phyloP scores from a whole-genome alignment of 2,113 vertebrate genomes.

The Neodon shergylaensis region DNA sequence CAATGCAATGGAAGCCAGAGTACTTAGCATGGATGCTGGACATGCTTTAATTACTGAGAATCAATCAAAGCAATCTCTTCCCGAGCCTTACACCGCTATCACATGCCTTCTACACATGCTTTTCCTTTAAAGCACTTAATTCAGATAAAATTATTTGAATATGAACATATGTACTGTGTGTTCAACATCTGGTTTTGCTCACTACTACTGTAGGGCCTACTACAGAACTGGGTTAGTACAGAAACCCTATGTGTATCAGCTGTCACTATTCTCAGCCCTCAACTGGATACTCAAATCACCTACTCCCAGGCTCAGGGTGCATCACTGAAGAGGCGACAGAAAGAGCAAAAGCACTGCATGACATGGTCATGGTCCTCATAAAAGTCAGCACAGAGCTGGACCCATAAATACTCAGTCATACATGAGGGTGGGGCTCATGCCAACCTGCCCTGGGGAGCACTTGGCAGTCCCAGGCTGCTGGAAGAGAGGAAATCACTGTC shows the following conservation, averaged over 20 bases:
- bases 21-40: neutral
- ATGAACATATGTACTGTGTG: neutral
- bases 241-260: neutral
- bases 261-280: neutral
- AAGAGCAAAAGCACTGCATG: neutral
- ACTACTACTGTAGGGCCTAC: neutral
- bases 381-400: neutral
- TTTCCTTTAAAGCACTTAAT: slow-evolving; percentile 9
- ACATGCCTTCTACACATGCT: neutral
- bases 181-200: slow-evolving; percentile 9
- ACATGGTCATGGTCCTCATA: neutral
- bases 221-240: neutral
- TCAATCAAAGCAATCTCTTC: neutral
- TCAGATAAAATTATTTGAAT: slow-evolving; percentile 44
- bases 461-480: neutral
- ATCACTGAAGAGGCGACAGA: neutral
- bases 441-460: neutral
- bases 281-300: neutral
- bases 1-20: neutral
- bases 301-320: neutral
- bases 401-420: neutral
- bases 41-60: neutral
- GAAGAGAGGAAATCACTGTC: neutral
- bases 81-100: neutral
- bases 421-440: neutral